A percentile compares a stretch with the other conserved stretches of the same genome.
Conservation (phyloP, 1,140 invertebrate species). For the Drosophila seguyi region DNA sequence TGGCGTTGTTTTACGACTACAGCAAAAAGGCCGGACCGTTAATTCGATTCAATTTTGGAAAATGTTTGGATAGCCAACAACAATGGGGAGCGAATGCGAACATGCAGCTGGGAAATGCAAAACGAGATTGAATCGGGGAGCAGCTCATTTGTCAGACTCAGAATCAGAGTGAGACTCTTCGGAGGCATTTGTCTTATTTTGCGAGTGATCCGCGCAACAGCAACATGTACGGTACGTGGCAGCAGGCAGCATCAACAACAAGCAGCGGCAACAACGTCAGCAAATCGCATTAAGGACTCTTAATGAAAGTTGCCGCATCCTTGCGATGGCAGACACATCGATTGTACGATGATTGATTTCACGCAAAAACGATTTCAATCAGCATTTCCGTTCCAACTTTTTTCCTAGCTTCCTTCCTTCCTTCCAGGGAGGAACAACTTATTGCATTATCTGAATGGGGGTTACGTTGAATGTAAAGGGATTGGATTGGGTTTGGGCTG, state of each 20-base stretch:
- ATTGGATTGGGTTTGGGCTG: slow-evolving; percentile 31
- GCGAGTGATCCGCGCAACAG: slow-evolving; percentile 38
- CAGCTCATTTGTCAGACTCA: slow-evolving; percentile 55
- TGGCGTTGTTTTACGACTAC: slow-evolving; percentile 69
- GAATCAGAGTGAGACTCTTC: slow-evolving; percentile 9
- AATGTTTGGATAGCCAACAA: slow-evolving; percentile 61
- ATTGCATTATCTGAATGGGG: slow-evolving; percentile 64
- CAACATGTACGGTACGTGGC: slow-evolving; percentile 37
- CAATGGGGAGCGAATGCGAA: slow-evolving; percentile 33
- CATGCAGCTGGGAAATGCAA: slow-evolving; percentile 71
- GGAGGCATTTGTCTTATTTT: slow-evolving; percentile 72
- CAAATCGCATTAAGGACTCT: slow-evolving; percentile 84
- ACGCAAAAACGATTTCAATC: slow-evolving; percentile 84
- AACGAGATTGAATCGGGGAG: slow-evolving; percentile 46
- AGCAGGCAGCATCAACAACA: slow-evolving; percentile 26
- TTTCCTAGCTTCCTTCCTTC: slow-evolving; percentile 39
- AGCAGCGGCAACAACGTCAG: slow-evolving; percentile 61
- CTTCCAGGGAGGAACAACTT: slow-evolving; percentile 35
- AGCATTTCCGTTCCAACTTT: slow-evolving; percentile 75
- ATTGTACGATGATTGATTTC: slow-evolving; percentile 83
- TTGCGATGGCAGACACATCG: slow-evolving; percentile 67
- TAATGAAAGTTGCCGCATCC: slow-evolving; percentile 82
- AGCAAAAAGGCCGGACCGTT: slow-evolving; percentile 75
- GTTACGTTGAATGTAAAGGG: slow-evolving; percentile 21
- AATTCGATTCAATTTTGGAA: slow-evolving; percentile 81